Percentiles rank a stretch among this genome's conserved stretches.
Evolutionary conservation across 2,113 vertebrate genomes (phyloP).

Genomic region (Catharus minimus): DNA sequence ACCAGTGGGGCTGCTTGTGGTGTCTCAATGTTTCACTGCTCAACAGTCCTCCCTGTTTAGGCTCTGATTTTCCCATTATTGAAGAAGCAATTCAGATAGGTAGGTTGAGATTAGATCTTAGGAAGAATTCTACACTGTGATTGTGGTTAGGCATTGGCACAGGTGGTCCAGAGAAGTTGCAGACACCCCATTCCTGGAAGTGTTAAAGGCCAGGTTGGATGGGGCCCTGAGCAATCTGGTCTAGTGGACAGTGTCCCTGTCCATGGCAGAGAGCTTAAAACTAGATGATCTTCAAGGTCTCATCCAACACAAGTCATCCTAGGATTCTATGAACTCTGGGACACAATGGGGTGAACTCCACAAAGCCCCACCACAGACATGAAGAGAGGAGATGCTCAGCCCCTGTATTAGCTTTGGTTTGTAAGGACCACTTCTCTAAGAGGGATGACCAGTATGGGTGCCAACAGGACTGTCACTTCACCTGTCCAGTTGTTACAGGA

Average conservation of each 20-base stretch:
- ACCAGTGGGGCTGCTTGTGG: neutral
- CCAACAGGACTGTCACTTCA: neutral
- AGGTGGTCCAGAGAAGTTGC: neutral
- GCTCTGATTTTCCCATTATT: neutral
- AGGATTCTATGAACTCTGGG: neutral
- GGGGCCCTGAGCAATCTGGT: neutral
- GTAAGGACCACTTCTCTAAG: neutral
- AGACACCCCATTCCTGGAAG: neutral
- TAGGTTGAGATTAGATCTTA: neutral
- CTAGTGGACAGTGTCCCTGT: neutral
- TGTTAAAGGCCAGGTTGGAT: neutral
- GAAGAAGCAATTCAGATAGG: neutral
- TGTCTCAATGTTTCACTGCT: neutral
- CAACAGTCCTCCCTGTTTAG: neutral
- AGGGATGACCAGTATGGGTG: neutral
- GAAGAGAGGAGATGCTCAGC: neutral
- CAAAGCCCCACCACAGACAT: neutral
- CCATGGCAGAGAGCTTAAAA: neutral
- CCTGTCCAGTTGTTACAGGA: neutral
- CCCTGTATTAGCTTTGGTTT: neutral
- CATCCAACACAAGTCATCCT: neutral
- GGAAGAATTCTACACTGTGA: neutral
- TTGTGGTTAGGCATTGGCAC: neutral
- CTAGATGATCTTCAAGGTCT: neutral
- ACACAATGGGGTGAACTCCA: neutral